Evolutionary conservation across 2,888 invertebrate species (phyloP), one percentile per base, ranked within the genome.

Genomic region (Oscheius sp.): DNA sequence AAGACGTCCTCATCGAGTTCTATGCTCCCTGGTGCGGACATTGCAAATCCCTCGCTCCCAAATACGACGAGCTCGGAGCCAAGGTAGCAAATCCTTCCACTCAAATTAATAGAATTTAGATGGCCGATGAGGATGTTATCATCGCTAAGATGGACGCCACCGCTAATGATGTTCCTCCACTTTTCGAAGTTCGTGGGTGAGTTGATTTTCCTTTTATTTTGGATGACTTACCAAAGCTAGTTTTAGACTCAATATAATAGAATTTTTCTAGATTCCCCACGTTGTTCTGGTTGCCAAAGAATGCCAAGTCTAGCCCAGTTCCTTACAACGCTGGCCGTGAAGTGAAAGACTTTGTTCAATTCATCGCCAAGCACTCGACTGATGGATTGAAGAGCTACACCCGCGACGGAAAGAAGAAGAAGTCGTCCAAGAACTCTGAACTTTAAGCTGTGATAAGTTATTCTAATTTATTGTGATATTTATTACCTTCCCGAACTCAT

Each of bases 131-230:
- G 89, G 87, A 87, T 67, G 91, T 98, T 1, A 92, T 91, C 75
- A 94, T 99, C 83, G 93, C 96, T 1, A 98, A 99, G 88, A 93
- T 98, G 90, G 98, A 99, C 88, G 97, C 97, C 15, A 96, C 97
- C 12, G 94, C 94, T 77, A 99, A 98, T 88, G 98, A 98, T 90
- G 96, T 96, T 83, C 95, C 96, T 76, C 90, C 92, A 76, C 89
- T 90, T 8, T 99, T 91, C 88, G 93, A 96, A 85, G 98, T 98
- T 10, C 91, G 92, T 71, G 98, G 98, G 88, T 89, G 80, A 83
- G 87, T 67, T 6, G n/a, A 4, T 27, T 48, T 33, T 17, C 50
- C 23, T 8, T 17, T 48, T 64, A 20, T 48, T 29, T 45, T 37
- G 37, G 37, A 37, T 10, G 8, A 10, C 15, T 37, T 37, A 8